Conservation (phyloP, 2,797 vertebrate species). For the Artibeus jamaicensis region DNA sequence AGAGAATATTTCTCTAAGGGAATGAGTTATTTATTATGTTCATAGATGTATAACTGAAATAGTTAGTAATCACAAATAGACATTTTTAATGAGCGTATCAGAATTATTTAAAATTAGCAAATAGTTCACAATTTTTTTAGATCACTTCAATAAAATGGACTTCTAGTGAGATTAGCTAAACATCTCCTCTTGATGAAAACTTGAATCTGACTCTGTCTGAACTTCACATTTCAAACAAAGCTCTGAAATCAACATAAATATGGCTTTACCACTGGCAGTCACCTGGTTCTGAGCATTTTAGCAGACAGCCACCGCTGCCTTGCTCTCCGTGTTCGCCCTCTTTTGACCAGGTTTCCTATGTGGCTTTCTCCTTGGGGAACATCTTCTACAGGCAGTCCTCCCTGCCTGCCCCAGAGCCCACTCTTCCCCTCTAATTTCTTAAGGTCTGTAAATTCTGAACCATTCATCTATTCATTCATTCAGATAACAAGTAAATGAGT, state of each 20-base stretch:
- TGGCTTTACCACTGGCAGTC: neutral
- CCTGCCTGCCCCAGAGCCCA: neutral
- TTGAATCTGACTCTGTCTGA: neutral
- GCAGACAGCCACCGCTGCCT: neutral
- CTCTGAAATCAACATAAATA: conserved; percentile 35
- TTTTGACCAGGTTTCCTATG: neutral
- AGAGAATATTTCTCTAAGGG: conserved; percentile 12
- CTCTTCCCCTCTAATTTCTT: neutral
- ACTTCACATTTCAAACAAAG: conserved; percentile 22
- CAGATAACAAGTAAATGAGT: neutral
- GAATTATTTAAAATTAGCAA: conserved; percentile 10
- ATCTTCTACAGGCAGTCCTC: neutral
- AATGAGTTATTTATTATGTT: neutral
- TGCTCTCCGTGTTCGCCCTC: neutral
- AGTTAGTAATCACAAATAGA: neutral
- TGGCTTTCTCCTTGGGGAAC: neutral
- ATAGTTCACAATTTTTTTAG: neutral
- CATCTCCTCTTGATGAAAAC: neutral
- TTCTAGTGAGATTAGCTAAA: neutral
- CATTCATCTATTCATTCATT: conserved; percentile 1
- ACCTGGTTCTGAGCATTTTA: neutral
- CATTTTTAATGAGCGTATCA: neutral
- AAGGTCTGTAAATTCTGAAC: neutral
- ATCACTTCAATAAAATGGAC: conserved; percentile 19
- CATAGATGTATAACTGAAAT: neutral